Conservation (phyloP, 2,797 vertebrate genomes). For the Hoplostethus mediterraneus region DNA sequence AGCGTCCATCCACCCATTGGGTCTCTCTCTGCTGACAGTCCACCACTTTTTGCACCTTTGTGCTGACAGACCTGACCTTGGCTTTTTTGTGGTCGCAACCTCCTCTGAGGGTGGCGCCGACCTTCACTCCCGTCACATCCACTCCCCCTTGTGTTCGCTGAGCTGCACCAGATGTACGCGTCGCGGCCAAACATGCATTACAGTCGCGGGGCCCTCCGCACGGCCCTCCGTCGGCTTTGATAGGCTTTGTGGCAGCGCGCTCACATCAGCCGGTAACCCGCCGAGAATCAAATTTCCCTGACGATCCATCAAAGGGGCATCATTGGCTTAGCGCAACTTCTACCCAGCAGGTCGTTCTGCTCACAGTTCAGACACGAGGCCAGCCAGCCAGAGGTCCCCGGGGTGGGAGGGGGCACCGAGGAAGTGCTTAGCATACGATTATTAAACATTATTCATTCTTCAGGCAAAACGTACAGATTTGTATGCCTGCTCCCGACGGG, state of each 20-base stretch:
- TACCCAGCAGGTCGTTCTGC: slow-evolving; percentile 59
- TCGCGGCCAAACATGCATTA: slow-evolving; percentile 21
- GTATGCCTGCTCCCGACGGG: slow-evolving; percentile 35
- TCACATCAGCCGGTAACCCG: slow-evolving; percentile 50
- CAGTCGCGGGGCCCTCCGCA: slow-evolving; percentile 12
- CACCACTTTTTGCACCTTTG: slow-evolving; percentile 55
- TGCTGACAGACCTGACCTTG: slow-evolving; percentile 75
- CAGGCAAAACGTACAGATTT: slow-evolving; percentile 44
- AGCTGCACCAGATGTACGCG: slow-evolving; percentile 47
- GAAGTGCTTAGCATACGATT: slow-evolving; percentile 64
- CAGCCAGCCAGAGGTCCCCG: slow-evolving; percentile 33
- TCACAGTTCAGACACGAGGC: slow-evolving; percentile 45
- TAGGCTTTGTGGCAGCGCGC: slow-evolving; percentile 41
- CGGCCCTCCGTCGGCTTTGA: slow-evolving; percentile 26
- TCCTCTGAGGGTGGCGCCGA: slow-evolving; percentile 48
- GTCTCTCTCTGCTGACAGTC: slow-evolving; percentile 68
- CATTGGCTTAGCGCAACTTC: slow-evolving; percentile 42
- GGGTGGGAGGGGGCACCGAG: slow-evolving; percentile 30
- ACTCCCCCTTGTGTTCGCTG: slow-evolving; percentile 45
- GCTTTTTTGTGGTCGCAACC: slow-evolving; percentile 41
- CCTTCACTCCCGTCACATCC: slow-evolving; percentile 65
- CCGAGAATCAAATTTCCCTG: slow-evolving; percentile 57
- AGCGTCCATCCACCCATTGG: slow-evolving; percentile 64
- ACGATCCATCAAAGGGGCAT: slow-evolving; percentile 58
- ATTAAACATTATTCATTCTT: slow-evolving; percentile 60